A percentile compares a stretch with the other conserved stretches of the same genome.
phyloP scores from a whole-genome alignment of 2,113 vertebrate genomes.

The Eurypyga helias region DNA sequence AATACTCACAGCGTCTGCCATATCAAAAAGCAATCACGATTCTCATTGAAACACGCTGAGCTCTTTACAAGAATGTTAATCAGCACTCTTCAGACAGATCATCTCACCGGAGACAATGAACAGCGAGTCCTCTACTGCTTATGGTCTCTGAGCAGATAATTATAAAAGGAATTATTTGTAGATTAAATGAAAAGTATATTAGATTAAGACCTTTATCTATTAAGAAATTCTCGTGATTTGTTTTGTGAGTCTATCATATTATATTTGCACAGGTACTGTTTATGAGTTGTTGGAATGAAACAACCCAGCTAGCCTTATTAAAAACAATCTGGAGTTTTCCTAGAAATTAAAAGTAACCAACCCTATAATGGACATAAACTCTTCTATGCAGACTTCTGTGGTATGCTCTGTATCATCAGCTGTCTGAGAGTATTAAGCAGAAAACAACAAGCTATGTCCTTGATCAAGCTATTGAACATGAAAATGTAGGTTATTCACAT shows the following conservation, averaged over 20 bases:
- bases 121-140: neutral
- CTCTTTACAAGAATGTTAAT: constrained; percentile 13
- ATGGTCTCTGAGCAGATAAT: neutral
- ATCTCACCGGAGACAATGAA: neutral
- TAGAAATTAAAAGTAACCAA: neutral
- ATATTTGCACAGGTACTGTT: neutral
- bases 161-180: neutral
- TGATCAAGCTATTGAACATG: neutral
- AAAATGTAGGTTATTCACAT: neutral
- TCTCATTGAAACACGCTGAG: constrained; percentile 4
- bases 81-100: neutral
- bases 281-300: neutral
- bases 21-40: neutral
- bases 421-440: neutral
- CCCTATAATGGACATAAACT: accelerated
- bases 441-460: neutral
- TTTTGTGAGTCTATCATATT: neutral
- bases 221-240: neutral
- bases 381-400: neutral
- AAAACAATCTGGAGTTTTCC: neutral
- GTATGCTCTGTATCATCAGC: neutral
- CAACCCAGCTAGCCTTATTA: neutral
- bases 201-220: neutral
- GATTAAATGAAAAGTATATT: neutral
- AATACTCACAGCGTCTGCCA: neutral